Base-by-base conservation (phyloP, 2,113 vertebrate genomes). In the Cnemophilus loriae region DNA sequence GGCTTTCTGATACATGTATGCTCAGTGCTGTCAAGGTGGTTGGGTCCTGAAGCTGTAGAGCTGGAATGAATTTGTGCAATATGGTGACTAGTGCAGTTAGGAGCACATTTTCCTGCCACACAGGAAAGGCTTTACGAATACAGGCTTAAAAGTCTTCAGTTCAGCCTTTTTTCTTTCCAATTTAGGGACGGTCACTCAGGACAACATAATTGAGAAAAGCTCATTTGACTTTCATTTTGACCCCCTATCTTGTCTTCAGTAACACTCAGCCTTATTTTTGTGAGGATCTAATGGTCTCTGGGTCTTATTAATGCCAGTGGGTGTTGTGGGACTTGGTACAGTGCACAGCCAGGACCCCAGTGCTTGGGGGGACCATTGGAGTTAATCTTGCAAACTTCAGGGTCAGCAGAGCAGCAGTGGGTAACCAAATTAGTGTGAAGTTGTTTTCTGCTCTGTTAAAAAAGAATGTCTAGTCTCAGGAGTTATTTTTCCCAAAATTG, bases 311-410 rank as follows among this genome's bases (percentile, higher is more conserved):
- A 18, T 30, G 22, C 22, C 15, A 13, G 26, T 35, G 76, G 17
- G 32, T 84, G 3, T 11, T 84, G 50, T 56, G 55, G 55, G 46
- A 32, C 26, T 71, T 0, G 0, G 28, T 30, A 19, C 21, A 4
- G 21, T 61, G 64, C 65, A 19, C 23, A 44, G 18, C 28, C 37
- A 56, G 28, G 19, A 63, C 4, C 37, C 15, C 23, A 5, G 0
- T 52, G 39, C 47, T 33, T 67, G 28, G n/a, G 37, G 63, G 39
- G 37, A n/a, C 20, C 6, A 1, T 10, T 88, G 46, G 57, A 55
- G 8, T 63, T 91, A 53, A 39, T 78, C 23, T 71, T 64, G 16
- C 44, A 55, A 9, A 30, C 44, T 57, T 49, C 14, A 64, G 77
- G 30, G 52, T 78, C 33, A 82, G 52, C 42, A 82, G 24, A 93